Evolutionary conservation across 2,888 invertebrate genomes (phyloP), one percentile per base, ranked within the genome.

Genomic region (Acronicta psi): DNA sequence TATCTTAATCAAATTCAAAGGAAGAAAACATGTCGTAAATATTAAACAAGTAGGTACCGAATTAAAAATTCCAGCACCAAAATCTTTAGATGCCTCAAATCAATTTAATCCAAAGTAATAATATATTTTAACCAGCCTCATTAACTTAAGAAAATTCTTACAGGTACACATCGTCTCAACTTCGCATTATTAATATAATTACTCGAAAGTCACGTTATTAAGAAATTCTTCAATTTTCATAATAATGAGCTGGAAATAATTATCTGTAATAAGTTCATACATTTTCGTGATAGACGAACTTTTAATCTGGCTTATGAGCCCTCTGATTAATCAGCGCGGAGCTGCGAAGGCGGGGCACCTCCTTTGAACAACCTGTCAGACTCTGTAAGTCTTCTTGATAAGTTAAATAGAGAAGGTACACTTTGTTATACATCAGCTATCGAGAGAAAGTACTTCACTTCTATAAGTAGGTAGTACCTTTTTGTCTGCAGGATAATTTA

Each of bases 271-370:
- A 86, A 86, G 79, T 84, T 81, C 83, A 86, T 84, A 83, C 84
- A 86, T 86, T 87, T 85, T 77, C 84, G 72, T 79, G 76, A 74
- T 78, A 79, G 75, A 73, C 80, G 80, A 84, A 86, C 84, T 90
- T 89, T 89, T 91, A 90, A 90, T 89, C 86, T 86, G 81, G 79
- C 80, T 84, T 68, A 71, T 68, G 49, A 68, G 49, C 44, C 79
- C 75, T 81, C 73, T 76, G 80, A 84, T 85, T 84, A 86, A 86
- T 86, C 84, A 87, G 77, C 76, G 73, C 55, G 60, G 36, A 69
- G 63, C 40, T 51, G 76, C 73, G 73, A 54, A 51, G 51, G 11
- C 50, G 18, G 14, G 77, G 70, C 69, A 75, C 59, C 72, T 79
- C 51, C 65, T 71, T 66, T 74, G 59, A 71, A 29, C 40, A 46